Percentiles rank a stretch among this genome's conserved stretches.
These are phyloP conservation scores for Drosophila quadrilineata DNA, from an alignment of 1,140 invertebrate genomes.

Conservation along the genomic window DNA sequence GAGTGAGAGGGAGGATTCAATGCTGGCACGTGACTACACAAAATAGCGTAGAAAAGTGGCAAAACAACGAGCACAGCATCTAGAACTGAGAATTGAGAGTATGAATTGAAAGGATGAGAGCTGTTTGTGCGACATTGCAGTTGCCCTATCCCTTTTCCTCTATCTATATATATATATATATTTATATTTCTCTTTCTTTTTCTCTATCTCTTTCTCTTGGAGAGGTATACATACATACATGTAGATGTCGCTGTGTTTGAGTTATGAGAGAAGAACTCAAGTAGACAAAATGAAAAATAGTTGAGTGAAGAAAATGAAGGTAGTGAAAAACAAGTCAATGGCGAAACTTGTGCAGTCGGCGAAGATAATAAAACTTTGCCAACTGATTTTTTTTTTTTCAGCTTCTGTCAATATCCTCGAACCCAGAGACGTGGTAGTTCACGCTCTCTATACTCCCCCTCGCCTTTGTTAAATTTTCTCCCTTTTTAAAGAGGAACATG, in stretches of 20 bases:
- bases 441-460: no score
- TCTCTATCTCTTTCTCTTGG: neutral
- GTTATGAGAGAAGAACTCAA: slow-evolving; percentile 2
- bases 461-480: no score
- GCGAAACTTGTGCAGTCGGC: neutral
- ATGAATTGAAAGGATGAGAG: slow-evolving; percentile 38
- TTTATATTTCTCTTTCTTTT: neutral
- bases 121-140: no score
- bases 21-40: slow-evolving; percentile 57
- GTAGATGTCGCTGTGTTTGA: neutral
- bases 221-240: no score
- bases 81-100: slow-evolving; percentile 6
- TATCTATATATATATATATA: no score
- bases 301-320: slow-evolving; percentile 16
- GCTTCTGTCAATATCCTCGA: no score
- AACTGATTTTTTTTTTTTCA: slow-evolving; percentile 22
- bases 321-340: slow-evolving; percentile 15
- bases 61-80: slow-evolving; percentile 9
- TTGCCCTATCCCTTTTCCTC: neutral
- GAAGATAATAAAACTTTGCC: slow-evolving; percentile 18
- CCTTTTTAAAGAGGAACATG: no score
- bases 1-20: no score
- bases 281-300: no score
- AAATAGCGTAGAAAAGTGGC: slow-evolving; percentile 31
- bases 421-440: no score